Evolutionary conservation across 2,888 invertebrate genomes (phyloP).

Genomic region (Erannis defoliaria): DNA sequence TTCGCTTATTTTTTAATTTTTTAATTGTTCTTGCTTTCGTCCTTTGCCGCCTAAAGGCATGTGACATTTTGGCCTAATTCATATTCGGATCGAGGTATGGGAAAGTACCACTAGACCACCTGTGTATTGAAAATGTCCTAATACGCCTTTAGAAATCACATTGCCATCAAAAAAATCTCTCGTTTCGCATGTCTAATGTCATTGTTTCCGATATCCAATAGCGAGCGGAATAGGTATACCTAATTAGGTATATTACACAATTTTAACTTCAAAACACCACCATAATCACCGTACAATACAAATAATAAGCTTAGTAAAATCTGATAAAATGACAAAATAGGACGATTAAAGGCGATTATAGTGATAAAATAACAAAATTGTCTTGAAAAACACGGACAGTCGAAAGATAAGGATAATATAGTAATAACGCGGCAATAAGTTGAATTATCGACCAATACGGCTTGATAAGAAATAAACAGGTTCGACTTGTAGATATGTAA

Average conservation of each 20-base stretch:
- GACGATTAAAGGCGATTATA: slow-evolving; percentile 23
- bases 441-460: slow-evolving; percentile 25
- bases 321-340: slow-evolving; percentile 32
- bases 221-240: not conserved
- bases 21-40: no score
- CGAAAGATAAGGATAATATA: slow-evolving; percentile 16
- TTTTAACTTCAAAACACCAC: slow-evolving; percentile 9
- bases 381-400: slow-evolving; percentile 25
- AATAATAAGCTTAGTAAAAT: slow-evolving; percentile 18
- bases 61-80: no score
- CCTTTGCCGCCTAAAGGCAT: no score
- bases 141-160: no score
- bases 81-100: no score
- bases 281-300: slow-evolving; percentile 5
- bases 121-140: no score
- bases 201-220: not conserved
- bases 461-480: slow-evolving; percentile 24
- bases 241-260: not conserved
- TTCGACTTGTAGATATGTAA: slow-evolving; percentile 15
- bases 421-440: slow-evolving; percentile 20
- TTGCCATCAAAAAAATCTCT: no score
- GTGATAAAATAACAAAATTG: slow-evolving; percentile 11
- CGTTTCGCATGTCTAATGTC: no score
- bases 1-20: no score
- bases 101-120: no score